Percentiles rank a stretch among this genome's conserved stretches.
phyloP scores from a whole-genome alignment of 2,888 invertebrate species.

The Seira musarum region DNA sequence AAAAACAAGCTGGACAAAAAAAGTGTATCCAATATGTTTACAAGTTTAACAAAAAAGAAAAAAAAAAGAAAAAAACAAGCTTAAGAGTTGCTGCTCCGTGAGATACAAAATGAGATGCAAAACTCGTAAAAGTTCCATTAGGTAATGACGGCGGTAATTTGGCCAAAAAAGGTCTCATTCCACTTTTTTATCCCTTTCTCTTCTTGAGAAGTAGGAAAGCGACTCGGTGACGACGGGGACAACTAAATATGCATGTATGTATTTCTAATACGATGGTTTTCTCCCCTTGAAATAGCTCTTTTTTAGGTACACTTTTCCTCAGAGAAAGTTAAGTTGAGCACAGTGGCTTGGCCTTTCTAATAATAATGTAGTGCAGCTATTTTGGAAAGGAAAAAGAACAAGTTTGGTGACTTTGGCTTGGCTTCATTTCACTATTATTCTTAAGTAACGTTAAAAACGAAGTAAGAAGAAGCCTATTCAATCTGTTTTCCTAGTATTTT shows the following conservation, averaged over 20 bases:
- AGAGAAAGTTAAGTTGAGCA: conserved; percentile 38
- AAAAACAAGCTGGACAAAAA: neutral
- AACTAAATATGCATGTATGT: neutral
- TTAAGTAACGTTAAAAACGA: neutral
- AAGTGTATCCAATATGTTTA: neutral
- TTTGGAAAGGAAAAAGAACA: neutral
- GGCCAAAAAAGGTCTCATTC: conserved; percentile 48
- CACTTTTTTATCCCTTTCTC: conserved; percentile 28
- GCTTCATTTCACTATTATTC: neutral
- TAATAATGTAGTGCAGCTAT: conserved; percentile 25
- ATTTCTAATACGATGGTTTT: neutral
- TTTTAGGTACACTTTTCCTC: neutral
- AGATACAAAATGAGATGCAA: conserved; percentile 55
- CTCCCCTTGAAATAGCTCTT: conserved; percentile 1
- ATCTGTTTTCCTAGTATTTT: conserved; percentile 4
- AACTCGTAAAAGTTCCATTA: conserved; percentile 64
- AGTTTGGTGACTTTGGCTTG: neutral
- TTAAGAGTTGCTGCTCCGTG: neutral
- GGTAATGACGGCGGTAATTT: conserved; percentile 60
- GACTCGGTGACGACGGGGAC: neutral
- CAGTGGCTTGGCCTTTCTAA: conserved; percentile 30
- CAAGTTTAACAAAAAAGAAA: neutral
- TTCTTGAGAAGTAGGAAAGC: neutral
- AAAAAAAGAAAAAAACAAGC: conserved; percentile 2
- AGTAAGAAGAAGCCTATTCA: conserved; percentile 26